Evolutionary conservation across 1,140 invertebrate species (phyloP).

Genomic region (Sweltsa coloradensis): DNA sequence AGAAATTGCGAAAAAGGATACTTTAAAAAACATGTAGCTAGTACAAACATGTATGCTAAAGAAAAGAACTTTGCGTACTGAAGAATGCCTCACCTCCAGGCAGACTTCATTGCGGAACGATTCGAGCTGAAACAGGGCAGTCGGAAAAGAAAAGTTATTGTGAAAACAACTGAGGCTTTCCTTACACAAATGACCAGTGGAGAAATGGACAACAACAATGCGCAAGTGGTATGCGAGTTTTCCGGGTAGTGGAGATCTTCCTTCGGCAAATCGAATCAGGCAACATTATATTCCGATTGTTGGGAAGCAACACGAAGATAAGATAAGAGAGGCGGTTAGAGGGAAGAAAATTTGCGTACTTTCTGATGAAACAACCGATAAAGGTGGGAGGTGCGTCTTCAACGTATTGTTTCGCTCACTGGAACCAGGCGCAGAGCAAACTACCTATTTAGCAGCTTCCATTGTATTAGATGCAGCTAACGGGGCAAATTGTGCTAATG

Average conservation of each 20-base stretch:
- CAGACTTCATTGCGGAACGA: no score
- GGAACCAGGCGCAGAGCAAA: background rate
- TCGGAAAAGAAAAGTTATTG: no score
- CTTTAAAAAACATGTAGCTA: no score
- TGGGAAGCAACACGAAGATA: background rate
- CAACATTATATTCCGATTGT: background rate
- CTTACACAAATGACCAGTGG: background rate
- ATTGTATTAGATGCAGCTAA: background rate
- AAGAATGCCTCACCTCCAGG: no score
- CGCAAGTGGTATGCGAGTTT: background rate
- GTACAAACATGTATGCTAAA: no score
- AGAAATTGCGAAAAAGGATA: no score
- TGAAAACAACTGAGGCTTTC: constrained; percentile 1
- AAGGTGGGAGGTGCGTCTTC: background rate
- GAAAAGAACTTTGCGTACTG: no score
- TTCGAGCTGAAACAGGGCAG: no score
- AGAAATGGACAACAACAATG: constrained; percentile 2
- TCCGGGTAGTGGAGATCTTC: background rate
- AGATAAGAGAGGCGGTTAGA: background rate
- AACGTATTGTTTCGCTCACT: background rate
- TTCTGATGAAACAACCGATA: constrained; percentile 9
- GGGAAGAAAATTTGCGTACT: constrained; percentile 2
- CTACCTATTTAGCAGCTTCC: background rate
- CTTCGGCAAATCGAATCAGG: background rate
- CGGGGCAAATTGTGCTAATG: constrained; percentile 1